These are phyloP conservation scores for Cosmia pyralina DNA, from an alignment of 2,888 invertebrate genomes.

Conservation along the genomic window DNA sequence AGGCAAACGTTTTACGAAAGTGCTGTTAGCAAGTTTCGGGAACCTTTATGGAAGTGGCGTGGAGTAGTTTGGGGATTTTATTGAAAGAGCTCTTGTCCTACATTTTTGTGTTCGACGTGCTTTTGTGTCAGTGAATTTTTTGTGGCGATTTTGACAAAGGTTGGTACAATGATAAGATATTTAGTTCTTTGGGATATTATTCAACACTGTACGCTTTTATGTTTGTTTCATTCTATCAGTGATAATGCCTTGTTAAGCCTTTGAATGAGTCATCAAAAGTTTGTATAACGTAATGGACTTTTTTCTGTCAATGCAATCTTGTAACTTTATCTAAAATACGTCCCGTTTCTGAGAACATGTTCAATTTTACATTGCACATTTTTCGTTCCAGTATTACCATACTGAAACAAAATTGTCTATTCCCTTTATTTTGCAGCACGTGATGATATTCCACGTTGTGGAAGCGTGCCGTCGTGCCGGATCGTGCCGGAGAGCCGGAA, in stretches of 20 bases:
- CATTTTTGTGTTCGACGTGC: conserved; percentile 51
- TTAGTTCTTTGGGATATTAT: conserved; percentile 16
- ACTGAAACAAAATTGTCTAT: conserved; percentile 55
- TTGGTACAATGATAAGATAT: conserved; percentile 14
- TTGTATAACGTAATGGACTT: not conserved
- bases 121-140: conserved; percentile 50
- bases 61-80: conserved; percentile 54
- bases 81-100: conserved; percentile 58
- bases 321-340: conserved; percentile 16
- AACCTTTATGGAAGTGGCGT: conserved; percentile 59
- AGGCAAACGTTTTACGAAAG: conserved; percentile 53
- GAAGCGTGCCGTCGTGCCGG: conserved; percentile 48
- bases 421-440: conserved; percentile 54
- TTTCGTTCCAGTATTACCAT: conserved; percentile 55
- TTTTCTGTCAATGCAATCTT: not conserved
- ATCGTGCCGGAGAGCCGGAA: conserved; percentile 57
- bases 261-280: too few species aligned
- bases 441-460: conserved; percentile 52
- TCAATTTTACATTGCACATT: conserved; percentile 19
- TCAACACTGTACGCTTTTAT: conserved; percentile 17
- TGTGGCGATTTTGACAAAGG: conserved; percentile 32
- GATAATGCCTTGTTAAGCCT: not conserved
- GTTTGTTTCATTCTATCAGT: conserved; percentile 14
- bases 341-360: not conserved
- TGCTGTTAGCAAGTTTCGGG: conserved; percentile 59